These are phyloP conservation scores for Potamarius usumacintae DNA, from an alignment of 2,113 vertebrate genomes.

Conservation along the genomic window DNA sequence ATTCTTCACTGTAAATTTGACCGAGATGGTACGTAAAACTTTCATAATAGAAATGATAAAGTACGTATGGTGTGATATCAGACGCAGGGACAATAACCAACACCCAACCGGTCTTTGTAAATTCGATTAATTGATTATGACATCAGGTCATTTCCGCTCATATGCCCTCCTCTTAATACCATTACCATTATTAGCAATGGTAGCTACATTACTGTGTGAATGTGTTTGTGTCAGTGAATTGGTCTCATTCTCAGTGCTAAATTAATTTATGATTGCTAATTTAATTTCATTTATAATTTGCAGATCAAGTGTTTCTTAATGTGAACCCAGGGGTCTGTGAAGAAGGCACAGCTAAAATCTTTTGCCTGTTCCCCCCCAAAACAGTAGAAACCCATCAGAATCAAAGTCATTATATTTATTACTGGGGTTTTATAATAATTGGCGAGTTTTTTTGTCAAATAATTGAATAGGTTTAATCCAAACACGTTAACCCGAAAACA, in stretches of 20 bases:
- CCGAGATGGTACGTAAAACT: neutral
- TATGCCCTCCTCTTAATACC: neutral
- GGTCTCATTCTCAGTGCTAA: neutral
- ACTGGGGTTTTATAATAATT: neutral
- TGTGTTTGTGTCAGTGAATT: neutral
- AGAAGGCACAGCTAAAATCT: neutral
- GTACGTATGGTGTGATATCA: neutral
- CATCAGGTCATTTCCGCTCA: neutral
- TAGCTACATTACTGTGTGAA: neutral
- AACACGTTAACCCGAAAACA: neutral
- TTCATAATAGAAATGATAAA: neutral
- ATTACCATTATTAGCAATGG: neutral
- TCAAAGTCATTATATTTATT: neutral
- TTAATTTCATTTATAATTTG: neutral
- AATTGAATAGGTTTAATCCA: neutral
- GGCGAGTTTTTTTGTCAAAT: neutral
- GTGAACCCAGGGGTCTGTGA: neutral
- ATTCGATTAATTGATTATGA: neutral
- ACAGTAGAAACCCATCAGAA: neutral
- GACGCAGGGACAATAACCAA: neutral
- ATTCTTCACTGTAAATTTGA: neutral
- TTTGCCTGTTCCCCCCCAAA: neutral
- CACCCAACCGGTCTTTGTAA: neutral
- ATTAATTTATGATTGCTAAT: neutral
- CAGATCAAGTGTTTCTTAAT: neutral